Evolutionary conservation across 53 echinoderm and acorn worm species (phyloP), one percentile per base, ranked within the genome.

Genomic region (Crossaster papposus): DNA sequence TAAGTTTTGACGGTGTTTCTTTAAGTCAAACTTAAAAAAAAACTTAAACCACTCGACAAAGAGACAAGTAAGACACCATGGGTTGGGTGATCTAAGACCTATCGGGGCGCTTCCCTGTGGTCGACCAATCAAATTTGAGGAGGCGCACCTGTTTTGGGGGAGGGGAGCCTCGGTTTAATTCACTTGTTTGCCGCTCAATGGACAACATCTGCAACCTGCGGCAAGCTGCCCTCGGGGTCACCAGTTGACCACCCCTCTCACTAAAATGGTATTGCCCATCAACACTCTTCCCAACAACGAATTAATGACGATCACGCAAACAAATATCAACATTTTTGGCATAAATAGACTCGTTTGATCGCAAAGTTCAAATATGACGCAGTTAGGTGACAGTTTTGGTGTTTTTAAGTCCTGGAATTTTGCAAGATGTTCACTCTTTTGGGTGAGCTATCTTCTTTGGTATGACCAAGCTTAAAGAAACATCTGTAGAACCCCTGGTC

Each of bases 201-300:
- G 87, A 75, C 76, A 87, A 87, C 87, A 87, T 87, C 87, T 87
- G 87, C 72, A 55, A 77, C 87, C 87, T 30, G 87, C 87, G 87
- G 87, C 87, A 87, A 87, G 36, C 87, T 77, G 77, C 75, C 87
- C 86, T 35, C n/a, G 36, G 64, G 87, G 87, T 87, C 87, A 72
- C 87, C 34, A 28, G 35, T 26, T 85, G 75, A 55, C 58, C 36
- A 53, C 50, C 87, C 77, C 55, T 63, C 29, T 18, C 30, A 34
- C 62, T 29, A 63, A 44, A 85, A 87, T 87, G 63, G 87, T 77
- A 87, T 77, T 77, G 77, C 37, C 87, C 37, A 2, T 22, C 14
- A 51, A 26, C 35, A 52, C 14, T 23, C 5, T 18, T 33, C 30
- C 17, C 13, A 53, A 38, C 65, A 85, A 85, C 85, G 85, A 85